Percentiles rank a stretch among this genome's conserved stretches.
These are phyloP conservation scores for Syrista parreyssii DNA, from an alignment of 2,888 invertebrate species.

Conservation along the genomic window DNA sequence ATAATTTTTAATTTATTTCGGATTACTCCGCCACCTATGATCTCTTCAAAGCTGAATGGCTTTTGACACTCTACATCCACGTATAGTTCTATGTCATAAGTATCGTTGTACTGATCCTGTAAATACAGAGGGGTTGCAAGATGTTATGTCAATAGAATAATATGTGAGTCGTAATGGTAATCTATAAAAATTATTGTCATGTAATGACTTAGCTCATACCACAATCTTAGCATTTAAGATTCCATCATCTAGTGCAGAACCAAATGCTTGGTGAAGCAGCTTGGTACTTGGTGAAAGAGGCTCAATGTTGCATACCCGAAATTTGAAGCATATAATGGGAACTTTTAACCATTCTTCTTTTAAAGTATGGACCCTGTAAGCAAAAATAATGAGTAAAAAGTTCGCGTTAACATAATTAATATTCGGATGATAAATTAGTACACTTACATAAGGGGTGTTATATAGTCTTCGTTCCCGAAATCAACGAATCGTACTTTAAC, in stretches of 20 bases:
- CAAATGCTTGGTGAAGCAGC: neutral
- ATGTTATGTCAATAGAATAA: neutral
- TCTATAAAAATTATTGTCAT: too few species aligned
- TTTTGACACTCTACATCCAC: conserved; percentile 30
- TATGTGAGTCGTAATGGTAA: too few species aligned
- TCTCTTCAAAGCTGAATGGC: conserved; percentile 15
- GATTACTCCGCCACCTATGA: neutral
- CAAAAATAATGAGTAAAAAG: conserved; percentile 12
- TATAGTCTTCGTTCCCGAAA: conserved; percentile 75
- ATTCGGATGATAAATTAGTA: conserved; percentile 15
- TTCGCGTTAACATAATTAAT: conserved; percentile 1
- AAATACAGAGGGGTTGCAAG: conserved; percentile 13
- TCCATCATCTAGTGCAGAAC: neutral
- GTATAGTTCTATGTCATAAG: conserved; percentile 40
- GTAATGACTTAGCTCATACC: conserved; percentile 22
- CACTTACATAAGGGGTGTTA: conserved; percentile 18
- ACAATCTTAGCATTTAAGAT: conserved; percentile 33
- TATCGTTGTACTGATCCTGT: conserved; percentile 24
- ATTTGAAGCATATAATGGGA: conserved; percentile 44
- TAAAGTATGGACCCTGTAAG: conserved; percentile 32
- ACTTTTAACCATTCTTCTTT: conserved; percentile 44
- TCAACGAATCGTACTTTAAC: conserved; percentile 80
- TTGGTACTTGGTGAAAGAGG: neutral
- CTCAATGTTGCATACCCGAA: conserved; percentile 37
- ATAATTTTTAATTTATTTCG: neutral